These are phyloP conservation scores for Tympanuchus pallidicinctus DNA, from an alignment of 2,113 vertebrate genomes.

Conservation along the genomic window DNA sequence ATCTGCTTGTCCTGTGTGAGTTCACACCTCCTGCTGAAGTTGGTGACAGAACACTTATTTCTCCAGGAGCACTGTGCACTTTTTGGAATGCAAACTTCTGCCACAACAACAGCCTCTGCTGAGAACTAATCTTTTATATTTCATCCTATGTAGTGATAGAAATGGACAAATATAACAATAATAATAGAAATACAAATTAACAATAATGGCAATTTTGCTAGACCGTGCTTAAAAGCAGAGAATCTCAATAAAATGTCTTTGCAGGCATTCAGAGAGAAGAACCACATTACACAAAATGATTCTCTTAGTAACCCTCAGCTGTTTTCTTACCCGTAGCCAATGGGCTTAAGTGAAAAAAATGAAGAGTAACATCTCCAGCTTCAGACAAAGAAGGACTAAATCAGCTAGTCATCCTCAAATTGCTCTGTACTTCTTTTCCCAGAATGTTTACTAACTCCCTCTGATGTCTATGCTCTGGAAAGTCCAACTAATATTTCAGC, in stretches of 20 bases:
- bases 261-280: neutral
- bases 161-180: neutral
- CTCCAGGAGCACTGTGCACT: neutral
- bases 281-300: rapidly evolving
- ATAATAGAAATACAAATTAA: neutral
- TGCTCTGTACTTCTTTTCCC: neutral
- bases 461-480: neutral
- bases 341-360: neutral
- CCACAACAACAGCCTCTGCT: neutral
- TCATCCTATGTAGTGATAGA: neutral
- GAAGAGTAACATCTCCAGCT: neutral
- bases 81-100: conserved; percentile 27
- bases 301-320: neutral
- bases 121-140: neutral
- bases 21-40: conserved; percentile 15
- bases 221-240: neutral
- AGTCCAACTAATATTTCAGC: neutral
- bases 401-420: neutral
- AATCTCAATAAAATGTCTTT: neutral
- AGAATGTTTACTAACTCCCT: neutral
- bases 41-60: conserved; percentile 7
- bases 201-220: neutral
- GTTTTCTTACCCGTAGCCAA: neutral
- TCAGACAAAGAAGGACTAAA: neutral
- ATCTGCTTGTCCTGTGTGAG: conserved; percentile 3